Evolutionary conservation across 2,888 invertebrate genomes (phyloP).

Genomic region (Penaeus monodon): DNA sequence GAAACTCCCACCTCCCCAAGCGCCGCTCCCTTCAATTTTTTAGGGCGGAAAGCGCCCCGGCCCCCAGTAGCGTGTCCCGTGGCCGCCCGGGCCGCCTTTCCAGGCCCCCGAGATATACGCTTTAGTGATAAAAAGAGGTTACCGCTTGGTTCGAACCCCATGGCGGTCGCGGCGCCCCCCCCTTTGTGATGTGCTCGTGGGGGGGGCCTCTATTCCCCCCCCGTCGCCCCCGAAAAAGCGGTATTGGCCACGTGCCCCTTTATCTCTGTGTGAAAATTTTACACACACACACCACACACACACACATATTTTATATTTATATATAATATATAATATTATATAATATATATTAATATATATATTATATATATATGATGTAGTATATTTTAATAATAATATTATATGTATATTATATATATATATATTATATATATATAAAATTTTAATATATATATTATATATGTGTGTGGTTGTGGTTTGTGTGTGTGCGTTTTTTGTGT

Average conservation of each 20-base stretch:
- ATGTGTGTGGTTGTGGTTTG: too few relatives aligned
- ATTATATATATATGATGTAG: background rate
- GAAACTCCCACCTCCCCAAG: conserved; percentile 42
- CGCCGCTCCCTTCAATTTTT: conserved; percentile 49
- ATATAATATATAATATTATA: background rate
- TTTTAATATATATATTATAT: too few relatives aligned
- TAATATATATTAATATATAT: background rate
- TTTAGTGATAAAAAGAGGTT: conserved; percentile 15
- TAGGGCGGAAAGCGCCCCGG: conserved; percentile 34
- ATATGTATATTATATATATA: too few relatives aligned
- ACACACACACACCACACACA: background rate
- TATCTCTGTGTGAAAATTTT: background rate
- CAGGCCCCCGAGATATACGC: background rate
- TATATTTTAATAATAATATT: too few relatives aligned
- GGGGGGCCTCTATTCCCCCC: background rate
- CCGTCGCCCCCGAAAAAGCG: too few relatives aligned
- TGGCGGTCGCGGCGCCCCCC: too few relatives aligned
- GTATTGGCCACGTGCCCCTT: background rate
- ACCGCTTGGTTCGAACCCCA: background rate
- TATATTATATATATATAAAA: too few relatives aligned
- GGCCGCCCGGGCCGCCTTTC: conserved; percentile 33
- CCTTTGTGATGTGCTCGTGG: background rate
- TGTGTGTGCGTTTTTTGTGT: too few relatives aligned
- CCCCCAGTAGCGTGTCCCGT: conserved; percentile 51
- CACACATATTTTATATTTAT: too few relatives aligned